Percentiles rank a stretch among this genome's conserved stretches.
Conservation (phyloP, 2,888 invertebrate species). For the Artemia sp. region DNA sequence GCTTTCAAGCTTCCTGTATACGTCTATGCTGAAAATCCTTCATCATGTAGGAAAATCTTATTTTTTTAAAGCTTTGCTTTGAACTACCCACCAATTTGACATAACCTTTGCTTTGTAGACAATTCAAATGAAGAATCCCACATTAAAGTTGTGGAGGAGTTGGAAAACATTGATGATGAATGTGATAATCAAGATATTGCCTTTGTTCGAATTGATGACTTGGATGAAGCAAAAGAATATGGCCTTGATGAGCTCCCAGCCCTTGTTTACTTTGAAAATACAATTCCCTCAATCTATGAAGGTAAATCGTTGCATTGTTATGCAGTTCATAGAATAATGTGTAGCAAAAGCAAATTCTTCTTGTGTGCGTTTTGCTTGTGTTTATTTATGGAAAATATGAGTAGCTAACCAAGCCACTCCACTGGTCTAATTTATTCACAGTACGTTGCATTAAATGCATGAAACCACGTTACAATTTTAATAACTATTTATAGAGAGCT, state of each 20-base stretch:
- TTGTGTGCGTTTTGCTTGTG: too few species aligned
- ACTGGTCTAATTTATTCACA: too few species aligned
- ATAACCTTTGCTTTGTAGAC: conserved; percentile 41
- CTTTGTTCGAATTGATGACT: conserved; percentile 31
- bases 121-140: conserved; percentile 80
- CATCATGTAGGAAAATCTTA: conserved; percentile 17
- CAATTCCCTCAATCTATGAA: conserved; percentile 31
- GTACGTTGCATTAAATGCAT: too few species aligned
- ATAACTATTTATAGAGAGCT: too few species aligned
- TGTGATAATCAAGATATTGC: conserved; percentile 50
- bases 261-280: conserved; percentile 52
- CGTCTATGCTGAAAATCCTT: conserved; percentile 23
- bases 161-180: conserved; percentile 85
- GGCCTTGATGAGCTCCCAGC: conserved; percentile 65
- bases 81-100: too few species aligned
- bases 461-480: too few species aligned
- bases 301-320: conserved; percentile 12
- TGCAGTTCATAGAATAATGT: too few species aligned
- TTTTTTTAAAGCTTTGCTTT: conserved; percentile 21
- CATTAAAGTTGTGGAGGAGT: conserved; percentile 58
- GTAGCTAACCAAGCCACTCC: too few species aligned
- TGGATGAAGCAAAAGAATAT: conserved; percentile 62
- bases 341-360: too few species aligned
- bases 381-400: too few species aligned
- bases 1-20: conserved; percentile 22